Conservation (phyloP, 2,888 invertebrate genomes). For the Stictocephala bisonia region DNA sequence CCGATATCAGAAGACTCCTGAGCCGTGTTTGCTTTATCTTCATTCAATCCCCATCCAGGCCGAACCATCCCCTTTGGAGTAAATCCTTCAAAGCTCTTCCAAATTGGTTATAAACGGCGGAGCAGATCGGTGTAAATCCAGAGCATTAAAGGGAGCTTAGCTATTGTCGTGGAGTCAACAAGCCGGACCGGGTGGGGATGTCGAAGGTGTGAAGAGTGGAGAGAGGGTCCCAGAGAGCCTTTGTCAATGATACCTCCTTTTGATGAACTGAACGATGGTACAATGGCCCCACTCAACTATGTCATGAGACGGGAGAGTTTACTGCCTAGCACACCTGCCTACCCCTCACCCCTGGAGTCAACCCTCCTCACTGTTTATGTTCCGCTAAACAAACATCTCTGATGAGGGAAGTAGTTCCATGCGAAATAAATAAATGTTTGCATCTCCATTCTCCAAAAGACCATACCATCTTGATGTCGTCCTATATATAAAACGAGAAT, state of each 20-base stretch:
- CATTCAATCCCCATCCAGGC: no score
- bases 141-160: slow-evolving; percentile 11
- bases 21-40: no score
- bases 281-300: slow-evolving; percentile 25
- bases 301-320: slow-evolving; percentile 28
- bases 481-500: no score
- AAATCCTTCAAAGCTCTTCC: no score
- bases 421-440: no score
- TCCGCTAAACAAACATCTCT: no score
- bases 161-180: slow-evolving; percentile 22
- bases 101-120: not conserved
- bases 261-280: slow-evolving; percentile 22
- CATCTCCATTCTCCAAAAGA: no score
- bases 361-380: no score
- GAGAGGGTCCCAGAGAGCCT: not conserved
- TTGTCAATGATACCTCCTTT: slow-evolving; percentile 30
- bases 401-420: no score
- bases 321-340: slow-evolving; percentile 21
- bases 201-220: slow-evolving; percentile 13
- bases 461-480: no score
- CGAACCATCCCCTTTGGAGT: no score
- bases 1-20: no score
- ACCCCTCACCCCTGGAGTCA: not conserved
- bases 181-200: slow-evolving; percentile 1
- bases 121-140: not conserved